phyloP scores from a whole-genome alignment of 2,888 invertebrate genomes.

The Caenorhabditis imperialis region DNA sequence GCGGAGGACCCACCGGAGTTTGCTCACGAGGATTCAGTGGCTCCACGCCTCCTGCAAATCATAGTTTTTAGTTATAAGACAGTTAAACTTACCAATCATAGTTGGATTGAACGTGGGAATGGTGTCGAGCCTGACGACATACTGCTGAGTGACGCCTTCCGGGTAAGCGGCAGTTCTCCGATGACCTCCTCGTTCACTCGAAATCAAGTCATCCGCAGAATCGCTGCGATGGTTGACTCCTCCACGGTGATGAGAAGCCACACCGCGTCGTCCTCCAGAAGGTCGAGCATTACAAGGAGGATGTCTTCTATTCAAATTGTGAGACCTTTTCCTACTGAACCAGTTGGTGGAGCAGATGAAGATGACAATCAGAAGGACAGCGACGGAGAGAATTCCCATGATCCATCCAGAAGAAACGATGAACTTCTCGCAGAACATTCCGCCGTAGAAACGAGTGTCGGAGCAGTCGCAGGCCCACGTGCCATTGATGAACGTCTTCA shows the following conservation, averaged over 20 bases:
- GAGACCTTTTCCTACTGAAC: slow-evolving; percentile 22
- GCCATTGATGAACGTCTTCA: slow-evolving; percentile 44
- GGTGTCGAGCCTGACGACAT: slow-evolving; percentile 66
- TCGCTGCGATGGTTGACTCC: slow-evolving; percentile 19
- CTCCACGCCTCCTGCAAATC: slow-evolving; percentile 59
- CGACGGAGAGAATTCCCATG: slow-evolving; percentile 2
- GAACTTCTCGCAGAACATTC: slow-evolving; percentile 55
- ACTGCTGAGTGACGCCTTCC: slow-evolving; percentile 48
- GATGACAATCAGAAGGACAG: slow-evolving; percentile 16
- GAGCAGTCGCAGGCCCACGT: slow-evolving; percentile 67
- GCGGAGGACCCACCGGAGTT: slow-evolving; percentile 60
- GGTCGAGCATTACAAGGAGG: too few species aligned
- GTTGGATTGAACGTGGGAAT: slow-evolving; percentile 68
- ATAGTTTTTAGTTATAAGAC: background rate
- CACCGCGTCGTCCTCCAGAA: background rate
- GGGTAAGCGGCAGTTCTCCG: slow-evolving; percentile 53
- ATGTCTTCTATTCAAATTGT: too few species aligned
- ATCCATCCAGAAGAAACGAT: slow-evolving; percentile 16
- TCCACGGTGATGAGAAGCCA: background rate
- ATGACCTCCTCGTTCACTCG: slow-evolving; percentile 30
- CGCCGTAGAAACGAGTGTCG: slow-evolving; percentile 59
- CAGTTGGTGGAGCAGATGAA: slow-evolving; percentile 45
- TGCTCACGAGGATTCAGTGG: slow-evolving; percentile 12
- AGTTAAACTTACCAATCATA: slow-evolving; percentile 56
- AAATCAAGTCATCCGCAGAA: slow-evolving; percentile 43